Base-by-base conservation (phyloP, 1,140 invertebrate genomes). In the Drosophila kanapiae region DNA sequence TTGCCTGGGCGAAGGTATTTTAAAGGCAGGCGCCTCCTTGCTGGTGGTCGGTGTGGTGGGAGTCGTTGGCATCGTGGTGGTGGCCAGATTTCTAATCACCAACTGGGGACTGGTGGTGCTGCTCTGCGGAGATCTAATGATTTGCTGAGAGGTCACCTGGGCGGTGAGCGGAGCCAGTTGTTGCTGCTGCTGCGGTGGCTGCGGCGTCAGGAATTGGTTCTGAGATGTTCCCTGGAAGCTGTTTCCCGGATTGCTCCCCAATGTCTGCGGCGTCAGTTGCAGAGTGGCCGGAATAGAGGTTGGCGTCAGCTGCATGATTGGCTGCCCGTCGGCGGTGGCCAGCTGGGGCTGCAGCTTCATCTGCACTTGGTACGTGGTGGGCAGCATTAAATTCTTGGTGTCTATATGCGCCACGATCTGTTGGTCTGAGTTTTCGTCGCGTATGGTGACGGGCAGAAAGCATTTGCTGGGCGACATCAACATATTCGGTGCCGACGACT, bases 371-470 rank as follows among this genome's bases (percentile, higher is more conserved):
- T 93, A 93, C 14, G 92, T 92, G 27, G 92, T 92, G 16, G 92
- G 92, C 48, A 93, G 69, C 13, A 93, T 67, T 23, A 93, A 68
- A 47, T 93, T 93, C 49, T 93, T 93, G 10, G 92, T 91, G 63
- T 93, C 92, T 45, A 93, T 93, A 14, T 93, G 92, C 2, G 92
- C 92, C 4, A 93, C 90, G 58, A 93, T 92, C 67, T 93, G 92
- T 53, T 93, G 92, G 62, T 93, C 91, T 1, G 91, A 88, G 53
- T 92, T 92, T 37, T 91, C 92, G 68, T 93, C 92, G 5, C 92
- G 86, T 43, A 93, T 92, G 0, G 92, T 93, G 7, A 93, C 92
- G 10, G 92, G 92, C 51, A 93, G 62, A 7, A 84, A 93, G 40
- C 92, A 93, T 59, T 93, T 93, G 60, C 81, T 93, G 4, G 92